Conservation (phyloP, 2,113 vertebrate genomes). For the Halcyon senegalensis region DNA sequence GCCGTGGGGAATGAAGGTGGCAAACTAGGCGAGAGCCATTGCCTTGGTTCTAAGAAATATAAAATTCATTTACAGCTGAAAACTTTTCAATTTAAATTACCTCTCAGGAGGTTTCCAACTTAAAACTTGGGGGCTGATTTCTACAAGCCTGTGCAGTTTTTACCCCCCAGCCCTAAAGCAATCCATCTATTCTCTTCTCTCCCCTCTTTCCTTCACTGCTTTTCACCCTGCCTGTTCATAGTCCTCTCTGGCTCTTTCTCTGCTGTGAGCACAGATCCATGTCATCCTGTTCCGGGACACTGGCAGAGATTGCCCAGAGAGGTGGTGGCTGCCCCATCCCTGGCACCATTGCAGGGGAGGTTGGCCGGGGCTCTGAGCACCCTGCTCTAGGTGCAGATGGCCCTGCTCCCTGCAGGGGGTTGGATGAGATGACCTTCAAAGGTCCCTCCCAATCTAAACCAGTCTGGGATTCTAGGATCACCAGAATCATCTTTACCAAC, state of each 20-base stretch:
- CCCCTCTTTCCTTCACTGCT: not conserved
- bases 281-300: not conserved
- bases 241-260: not conserved
- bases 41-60: not conserved
- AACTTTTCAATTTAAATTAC: not conserved
- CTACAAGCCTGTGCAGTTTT: accelerated
- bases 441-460: not conserved
- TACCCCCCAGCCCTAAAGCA: not conserved
- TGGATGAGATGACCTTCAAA: too few species aligned
- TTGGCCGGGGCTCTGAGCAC: not conserved
- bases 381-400: not conserved
- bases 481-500: not conserved
- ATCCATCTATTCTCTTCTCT: not conserved
- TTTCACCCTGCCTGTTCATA: not conserved
- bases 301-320: not conserved
- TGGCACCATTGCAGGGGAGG: not conserved
- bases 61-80: constrained; percentile 14
- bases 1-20: not conserved
- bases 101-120: not conserved
- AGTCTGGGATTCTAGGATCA: not conserved
- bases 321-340: not conserved
- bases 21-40: constrained; percentile 3
- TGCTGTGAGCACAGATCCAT: not conserved
- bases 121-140: not conserved
- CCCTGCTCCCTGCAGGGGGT: too few species aligned